Evolutionary conservation across 2,113 vertebrate genomes (phyloP), one percentile per base, ranked within the genome.

Genomic region (Brienomyrus longianalis): DNA sequence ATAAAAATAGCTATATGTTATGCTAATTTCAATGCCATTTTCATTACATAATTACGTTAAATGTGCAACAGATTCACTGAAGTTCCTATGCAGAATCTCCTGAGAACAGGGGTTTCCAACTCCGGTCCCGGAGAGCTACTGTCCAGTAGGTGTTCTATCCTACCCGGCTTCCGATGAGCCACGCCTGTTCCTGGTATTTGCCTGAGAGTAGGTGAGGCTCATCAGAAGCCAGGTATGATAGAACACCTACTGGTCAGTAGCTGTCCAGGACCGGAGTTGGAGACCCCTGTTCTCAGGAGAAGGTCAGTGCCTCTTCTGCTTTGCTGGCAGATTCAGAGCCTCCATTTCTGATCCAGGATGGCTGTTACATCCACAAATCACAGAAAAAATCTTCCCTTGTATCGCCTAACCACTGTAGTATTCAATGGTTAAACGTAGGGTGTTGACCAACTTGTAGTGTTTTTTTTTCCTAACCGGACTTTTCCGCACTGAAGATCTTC

Each of bases 381-480:
- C 15, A 83, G 48, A 54, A 0, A 84, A 45, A 35, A 15, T 50
- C 13, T n/a, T 35, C 23, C 5, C 0, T 66, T 35, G n/a, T 47
- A 54, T 74, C 13, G 8, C n/a, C 19, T 87, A 47, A 77, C 66
- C 48, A 3, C 21, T 17, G 39, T 39, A 39, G 39, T 39, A 39
- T 80, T 70, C 7, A 47, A 13, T 83, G 31, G 9, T 51, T 23
- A 27, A 77, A 31, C 21, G 51, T 45, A 89, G 17, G 56, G 7
- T 56, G 47, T 19, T 47, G n/a, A 10, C 35, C 50, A 10, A 8
- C 47, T 50, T 52, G 48, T 21, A 31, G 47, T 48, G n/a, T 85
- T 43, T 35, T 87, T 87, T 19, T 90, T 90, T 47, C 89, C 48
- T 87, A 87, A 87, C 89, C 35, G 13, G 48, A 87, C 27, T 8